phyloP scores from a whole-genome alignment of 1,140 invertebrate genomes.

The Heterodera schachtii region DNA sequence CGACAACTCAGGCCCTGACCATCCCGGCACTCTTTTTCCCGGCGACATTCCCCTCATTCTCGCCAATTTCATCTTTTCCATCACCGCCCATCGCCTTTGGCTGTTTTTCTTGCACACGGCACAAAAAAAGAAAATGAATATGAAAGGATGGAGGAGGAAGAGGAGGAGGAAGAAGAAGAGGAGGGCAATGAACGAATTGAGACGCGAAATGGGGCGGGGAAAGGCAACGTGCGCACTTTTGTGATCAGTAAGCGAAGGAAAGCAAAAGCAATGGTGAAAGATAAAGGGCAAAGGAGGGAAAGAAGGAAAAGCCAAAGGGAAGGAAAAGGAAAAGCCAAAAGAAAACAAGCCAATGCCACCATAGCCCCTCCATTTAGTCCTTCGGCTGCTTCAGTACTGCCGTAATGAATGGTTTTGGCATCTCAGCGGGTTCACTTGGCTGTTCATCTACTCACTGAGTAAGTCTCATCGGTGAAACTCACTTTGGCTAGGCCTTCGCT shows the following conservation, averaged over 20 bases:
- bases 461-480: constrained; percentile 14
- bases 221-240: constrained; percentile 16
- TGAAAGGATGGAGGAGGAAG: constrained; percentile 8
- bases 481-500: not conserved
- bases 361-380: constrained; percentile 16
- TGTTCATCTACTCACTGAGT: constrained; percentile 55
- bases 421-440: constrained; percentile 51
- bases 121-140: constrained; percentile 23
- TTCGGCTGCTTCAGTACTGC: constrained; percentile 52
- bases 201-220: not conserved
- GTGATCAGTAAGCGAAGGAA: constrained; percentile 36
- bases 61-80: constrained; percentile 38
- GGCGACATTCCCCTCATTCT: constrained; percentile 43
- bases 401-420: constrained; percentile 55
- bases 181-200: not conserved
- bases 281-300: not conserved
- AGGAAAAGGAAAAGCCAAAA: not conserved
- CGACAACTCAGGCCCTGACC: constrained; percentile 33
- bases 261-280: not conserved
- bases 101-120: constrained; percentile 30
- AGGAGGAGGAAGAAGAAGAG: constrained; percentile 37
- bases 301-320: not conserved
- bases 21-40: constrained; percentile 27
- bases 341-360: too few species aligned
- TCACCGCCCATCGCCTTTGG: constrained; percentile 43